Percentiles rank a stretch among this genome's conserved stretches.
These are phyloP conservation scores for Falco rusticolus DNA, from an alignment of 2,797 vertebrate genomes.

Conservation along the genomic window DNA sequence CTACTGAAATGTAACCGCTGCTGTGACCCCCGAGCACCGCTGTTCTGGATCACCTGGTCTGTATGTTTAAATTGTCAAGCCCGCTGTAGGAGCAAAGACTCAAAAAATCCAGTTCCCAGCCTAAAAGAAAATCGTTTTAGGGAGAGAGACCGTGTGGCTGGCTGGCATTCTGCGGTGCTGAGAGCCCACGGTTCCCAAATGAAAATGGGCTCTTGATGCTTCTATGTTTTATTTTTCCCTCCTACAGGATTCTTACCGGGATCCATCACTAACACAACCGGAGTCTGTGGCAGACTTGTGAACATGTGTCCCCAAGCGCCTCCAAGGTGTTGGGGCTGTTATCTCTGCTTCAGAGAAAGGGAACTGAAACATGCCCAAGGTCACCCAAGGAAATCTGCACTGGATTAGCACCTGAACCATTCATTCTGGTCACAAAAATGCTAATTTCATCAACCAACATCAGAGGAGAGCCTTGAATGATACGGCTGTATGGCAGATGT, in stretches of 20 bases:
- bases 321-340: neutral
- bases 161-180: neutral
- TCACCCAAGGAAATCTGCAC: neutral
- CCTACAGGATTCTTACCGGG: neutral
- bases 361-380: neutral
- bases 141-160: accelerated
- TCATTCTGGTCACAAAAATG: neutral
- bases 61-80: neutral
- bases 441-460: neutral
- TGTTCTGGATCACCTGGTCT: neutral
- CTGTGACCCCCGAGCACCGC: neutral
- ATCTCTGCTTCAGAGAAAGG: neutral
- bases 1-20: neutral
- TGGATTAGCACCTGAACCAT: neutral
- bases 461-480: neutral
- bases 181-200: neutral
- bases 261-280: neutral
- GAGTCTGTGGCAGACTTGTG: neutral
- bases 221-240: neutral
- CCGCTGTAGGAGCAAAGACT: neutral
- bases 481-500: neutral
- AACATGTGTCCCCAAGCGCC: neutral
- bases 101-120: neutral
- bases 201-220: neutral
- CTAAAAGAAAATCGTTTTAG: neutral